These are phyloP conservation scores for Heliocidaris tuberculata DNA, from an alignment of 35 echinoderm and acorn worm species.

Conservation along the genomic window DNA sequence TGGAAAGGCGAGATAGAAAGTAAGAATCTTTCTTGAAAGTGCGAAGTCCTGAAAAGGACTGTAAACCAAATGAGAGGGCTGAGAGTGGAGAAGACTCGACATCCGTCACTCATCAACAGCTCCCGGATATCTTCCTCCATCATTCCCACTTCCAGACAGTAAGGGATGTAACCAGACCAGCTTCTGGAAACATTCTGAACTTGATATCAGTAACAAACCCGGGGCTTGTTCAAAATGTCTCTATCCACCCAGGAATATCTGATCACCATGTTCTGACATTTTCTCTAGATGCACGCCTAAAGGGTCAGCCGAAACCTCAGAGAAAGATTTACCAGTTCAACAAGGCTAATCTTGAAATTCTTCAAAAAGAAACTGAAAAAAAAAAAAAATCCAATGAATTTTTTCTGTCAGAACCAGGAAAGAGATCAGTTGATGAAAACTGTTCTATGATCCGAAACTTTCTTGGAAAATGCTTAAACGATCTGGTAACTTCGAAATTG, in stretches of 20 bases:
- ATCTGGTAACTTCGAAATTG: constrained; percentile 53
- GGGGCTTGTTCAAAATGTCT: too few species aligned
- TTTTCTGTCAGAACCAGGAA: neutral
- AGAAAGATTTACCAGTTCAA: neutral
- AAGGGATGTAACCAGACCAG: too few species aligned
- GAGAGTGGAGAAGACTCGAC: too few species aligned
- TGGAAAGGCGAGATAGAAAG: too few species aligned
- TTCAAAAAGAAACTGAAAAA: neutral
- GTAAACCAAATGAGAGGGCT: too few species aligned
- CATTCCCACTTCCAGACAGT: neutral
- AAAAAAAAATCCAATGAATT: constrained; percentile 19
- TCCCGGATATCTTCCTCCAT: too few species aligned
- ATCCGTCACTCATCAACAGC: neutral
- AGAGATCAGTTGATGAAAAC: too few species aligned
- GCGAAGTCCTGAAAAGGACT: too few species aligned
- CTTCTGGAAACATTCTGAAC: too few species aligned
- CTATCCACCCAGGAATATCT: too few species aligned
- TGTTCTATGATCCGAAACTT: constrained; percentile 47
- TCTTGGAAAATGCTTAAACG: neutral
- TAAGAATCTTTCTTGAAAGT: too few species aligned
- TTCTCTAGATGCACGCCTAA: neutral
- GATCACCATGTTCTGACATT: neutral
- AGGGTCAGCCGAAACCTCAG: neutral
- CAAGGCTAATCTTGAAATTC: neutral
- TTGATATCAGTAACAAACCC: too few species aligned